Base-by-base conservation (phyloP, 2,888 invertebrate species). In the Alentia gelatinosa region DNA sequence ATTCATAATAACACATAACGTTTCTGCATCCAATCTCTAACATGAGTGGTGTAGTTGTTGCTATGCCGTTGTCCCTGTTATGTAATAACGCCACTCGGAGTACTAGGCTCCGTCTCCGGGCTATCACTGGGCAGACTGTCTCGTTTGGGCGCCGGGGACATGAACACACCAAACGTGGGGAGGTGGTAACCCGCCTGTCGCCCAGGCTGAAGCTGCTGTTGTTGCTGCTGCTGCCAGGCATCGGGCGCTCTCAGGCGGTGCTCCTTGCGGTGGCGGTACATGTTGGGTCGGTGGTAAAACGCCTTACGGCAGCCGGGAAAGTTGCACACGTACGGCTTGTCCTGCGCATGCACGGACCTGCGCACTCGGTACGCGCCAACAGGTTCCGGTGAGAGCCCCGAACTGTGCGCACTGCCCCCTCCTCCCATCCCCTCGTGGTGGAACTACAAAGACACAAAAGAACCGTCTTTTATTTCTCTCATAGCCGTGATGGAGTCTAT, bases 251-350 rank as follows among this genome's bases (percentile, higher is more conserved):
- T 26, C 37, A 33, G 12, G 19, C 39, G 35, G 33, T 86, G 86
- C 12, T 86, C 86, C 30, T 86, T 86, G 30, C 86, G 42, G 83
- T 90, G 90, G 7, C 90, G 30, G 35, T 90, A 90, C 90, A 90
- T 39, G 35, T 90, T 90, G 79, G 68, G 83, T 9, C 75, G 23
- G 37, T 90, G 90, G 50, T 90, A 90, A 74, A 90, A 90, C 33
- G 75, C 33, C 90, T 90, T 90, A 9, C 35, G 9, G 42, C 90
- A 90, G 83, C 90, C 90, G 33, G 90, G 90, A 37, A 33, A 83
- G 75, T 56, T 47, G 83, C 90, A 90, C 47, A 50, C 33, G 50
- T 90, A 79, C 9, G 90, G 90, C 83, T 90, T 90, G 90, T 79
- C 90, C 30, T 79, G 75, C 33, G 90, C 39, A 23, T 75, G 47